Evolutionary conservation across 2,113 vertebrate genomes (phyloP).

Genomic region (Apeltes quadracus): DNA sequence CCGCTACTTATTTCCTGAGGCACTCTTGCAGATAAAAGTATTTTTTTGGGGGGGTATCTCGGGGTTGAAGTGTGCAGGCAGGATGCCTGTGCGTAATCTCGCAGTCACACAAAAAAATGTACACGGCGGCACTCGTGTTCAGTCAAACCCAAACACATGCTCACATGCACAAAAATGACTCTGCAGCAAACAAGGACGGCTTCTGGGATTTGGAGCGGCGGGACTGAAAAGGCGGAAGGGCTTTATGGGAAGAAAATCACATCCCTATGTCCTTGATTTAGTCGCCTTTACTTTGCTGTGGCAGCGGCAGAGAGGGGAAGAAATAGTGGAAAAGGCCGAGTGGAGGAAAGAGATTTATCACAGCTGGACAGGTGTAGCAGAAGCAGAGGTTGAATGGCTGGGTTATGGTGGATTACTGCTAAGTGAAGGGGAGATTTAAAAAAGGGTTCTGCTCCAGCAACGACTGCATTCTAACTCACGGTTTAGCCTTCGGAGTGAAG

Average conservation of each 20-base stretch:
- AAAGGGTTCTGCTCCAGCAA: constrained; percentile 21
- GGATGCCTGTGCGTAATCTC: constrained; percentile 16
- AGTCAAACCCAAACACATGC: constrained; percentile 8
- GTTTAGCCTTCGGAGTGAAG: neutral
- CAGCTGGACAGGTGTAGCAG: constrained; percentile 44
- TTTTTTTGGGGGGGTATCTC: constrained; percentile 18
- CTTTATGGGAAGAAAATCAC: constrained; percentile 33
- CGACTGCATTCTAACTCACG: constrained; percentile 34
- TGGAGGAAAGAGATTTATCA: constrained; percentile 51
- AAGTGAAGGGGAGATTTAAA: constrained; percentile 27
- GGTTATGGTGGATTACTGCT: constrained; percentile 20
- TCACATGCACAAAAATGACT: neutral
- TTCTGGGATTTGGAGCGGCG: constrained; percentile 21
- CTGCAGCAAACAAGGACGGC: constrained; percentile 22
- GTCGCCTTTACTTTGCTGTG: constrained; percentile 53
- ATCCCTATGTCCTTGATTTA: constrained; percentile 34
- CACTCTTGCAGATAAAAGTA: constrained; percentile 22
- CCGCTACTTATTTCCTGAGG: constrained; percentile 51
- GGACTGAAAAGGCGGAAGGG: neutral
- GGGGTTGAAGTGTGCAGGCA: constrained; percentile 8
- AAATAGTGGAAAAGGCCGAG: constrained; percentile 11
- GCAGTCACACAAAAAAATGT: constrained; percentile 21
- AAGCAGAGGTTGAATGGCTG: constrained; percentile 42
- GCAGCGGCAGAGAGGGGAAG: constrained; percentile 29
- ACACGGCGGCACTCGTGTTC: constrained; percentile 23